These are phyloP conservation scores for Cynocephalus volans DNA, from an alignment of 2,113 vertebrate species.

Conservation along the genomic window DNA sequence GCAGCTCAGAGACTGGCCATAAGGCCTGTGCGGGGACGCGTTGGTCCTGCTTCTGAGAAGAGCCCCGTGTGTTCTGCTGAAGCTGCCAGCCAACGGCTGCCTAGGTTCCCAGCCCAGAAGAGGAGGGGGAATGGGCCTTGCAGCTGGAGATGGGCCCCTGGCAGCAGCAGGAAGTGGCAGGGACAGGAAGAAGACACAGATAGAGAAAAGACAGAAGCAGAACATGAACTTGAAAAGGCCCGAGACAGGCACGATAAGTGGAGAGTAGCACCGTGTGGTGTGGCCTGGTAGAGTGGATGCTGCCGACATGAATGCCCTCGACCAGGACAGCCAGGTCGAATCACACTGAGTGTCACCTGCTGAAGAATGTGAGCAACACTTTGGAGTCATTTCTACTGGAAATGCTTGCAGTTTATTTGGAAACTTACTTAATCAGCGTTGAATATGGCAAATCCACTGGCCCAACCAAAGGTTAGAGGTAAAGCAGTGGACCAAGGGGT, in stretches of 20 bases:
- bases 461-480: background rate
- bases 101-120: background rate
- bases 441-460: background rate
- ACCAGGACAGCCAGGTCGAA: background rate
- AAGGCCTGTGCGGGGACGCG: rapidly evolving
- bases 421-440: background rate
- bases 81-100: background rate
- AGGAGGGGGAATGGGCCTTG: background rate
- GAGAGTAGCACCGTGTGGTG: background rate
- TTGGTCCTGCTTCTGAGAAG: background rate
- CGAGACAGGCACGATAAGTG: background rate
- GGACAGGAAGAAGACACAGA: slow-evolving; percentile 3
- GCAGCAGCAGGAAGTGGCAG: background rate
- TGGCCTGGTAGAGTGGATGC: background rate
- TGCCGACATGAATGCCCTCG: background rate
- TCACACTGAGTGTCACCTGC: background rate
- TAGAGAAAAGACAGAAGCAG: background rate
- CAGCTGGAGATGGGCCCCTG: background rate
- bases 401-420: background rate
- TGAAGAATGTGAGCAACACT: background rate
- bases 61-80: background rate
- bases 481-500: background rate
- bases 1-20: background rate
- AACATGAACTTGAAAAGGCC: background rate
- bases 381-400: background rate